Percentiles rank a stretch among this genome's conserved stretches.
These are phyloP conservation scores for Liolophura sinensis DNA, from an alignment of 1,140 invertebrate genomes.

Conservation along the genomic window DNA sequence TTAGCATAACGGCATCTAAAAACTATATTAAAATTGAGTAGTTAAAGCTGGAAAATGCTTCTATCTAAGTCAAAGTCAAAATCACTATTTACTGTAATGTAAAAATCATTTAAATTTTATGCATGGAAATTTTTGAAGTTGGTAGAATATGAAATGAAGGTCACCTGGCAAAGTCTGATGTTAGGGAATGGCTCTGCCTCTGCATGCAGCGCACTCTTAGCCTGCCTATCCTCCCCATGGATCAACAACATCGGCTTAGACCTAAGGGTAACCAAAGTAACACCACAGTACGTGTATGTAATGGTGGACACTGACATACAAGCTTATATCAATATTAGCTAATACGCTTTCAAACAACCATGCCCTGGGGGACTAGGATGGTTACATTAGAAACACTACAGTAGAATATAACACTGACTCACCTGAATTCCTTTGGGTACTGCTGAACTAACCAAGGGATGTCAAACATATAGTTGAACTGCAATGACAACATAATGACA, in stretches of 20 bases:
- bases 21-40: no score
- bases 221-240: constrained; percentile 72
- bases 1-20: no score
- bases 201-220: constrained; percentile 42
- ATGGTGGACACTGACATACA: neutral
- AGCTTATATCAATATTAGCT: neutral
- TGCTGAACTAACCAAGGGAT: constrained; percentile 82
- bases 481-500: constrained; percentile 46
- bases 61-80: constrained; percentile 4
- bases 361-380: no score
- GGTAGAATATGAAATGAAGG: constrained; percentile 3
- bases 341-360: no score
- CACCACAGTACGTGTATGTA: neutral
- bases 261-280: constrained; percentile 27
- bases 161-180: constrained; percentile 54
- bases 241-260: constrained; percentile 75
- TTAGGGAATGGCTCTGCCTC: constrained; percentile 44
- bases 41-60: constrained; percentile 3
- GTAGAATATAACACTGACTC: constrained; percentile 12
- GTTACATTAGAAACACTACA: neutral
- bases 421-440: constrained; percentile 63
- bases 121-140: constrained; percentile 11
- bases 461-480: constrained; percentile 94
- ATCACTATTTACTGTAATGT: constrained; percentile 15
- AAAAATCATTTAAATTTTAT: constrained; percentile 10